Percentiles rank a stretch among this genome's conserved stretches.
These are phyloP conservation scores for Drosophila paracracens DNA, from an alignment of 2,888 invertebrate genomes.

Conservation along the genomic window DNA sequence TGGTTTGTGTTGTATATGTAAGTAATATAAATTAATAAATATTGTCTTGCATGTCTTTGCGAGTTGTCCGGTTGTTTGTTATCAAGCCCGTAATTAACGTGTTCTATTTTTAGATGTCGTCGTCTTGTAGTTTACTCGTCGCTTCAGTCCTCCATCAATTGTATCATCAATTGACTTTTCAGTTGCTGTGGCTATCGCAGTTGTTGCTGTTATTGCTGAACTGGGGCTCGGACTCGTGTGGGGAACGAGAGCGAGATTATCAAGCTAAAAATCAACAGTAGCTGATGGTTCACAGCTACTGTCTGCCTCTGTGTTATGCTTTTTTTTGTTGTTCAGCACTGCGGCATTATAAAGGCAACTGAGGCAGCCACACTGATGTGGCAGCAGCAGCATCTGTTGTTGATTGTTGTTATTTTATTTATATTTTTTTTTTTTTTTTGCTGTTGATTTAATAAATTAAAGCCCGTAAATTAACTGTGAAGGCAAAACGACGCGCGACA, in stretches of 20 bases:
- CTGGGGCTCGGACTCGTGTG: slow-evolving; percentile 24
- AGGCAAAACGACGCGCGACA: slow-evolving; percentile 77
- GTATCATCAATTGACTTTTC: slow-evolving; percentile 74
- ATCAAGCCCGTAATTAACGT: slow-evolving; percentile 70
- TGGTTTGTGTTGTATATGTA: slow-evolving; percentile 1
- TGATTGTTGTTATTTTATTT: slow-evolving; percentile 53
- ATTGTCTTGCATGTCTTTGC: slow-evolving; percentile 22
- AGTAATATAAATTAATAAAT: neutral
- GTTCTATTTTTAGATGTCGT: slow-evolving; percentile 69
- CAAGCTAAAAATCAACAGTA: slow-evolving; percentile 69
- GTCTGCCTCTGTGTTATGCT: slow-evolving; percentile 24
- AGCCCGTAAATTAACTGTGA: slow-evolving; percentile 76
- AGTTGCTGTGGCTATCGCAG: slow-evolving; percentile 27
- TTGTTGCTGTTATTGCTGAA: slow-evolving; percentile 15
- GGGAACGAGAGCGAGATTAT: slow-evolving; percentile 57
- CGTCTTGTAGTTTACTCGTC: slow-evolving; percentile 52
- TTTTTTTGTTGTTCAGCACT: neutral
- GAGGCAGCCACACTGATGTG: slow-evolving; percentile 5
- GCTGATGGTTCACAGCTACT: slow-evolving; percentile 38
- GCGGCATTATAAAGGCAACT: slow-evolving; percentile 48
- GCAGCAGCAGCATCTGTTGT: slow-evolving; percentile 52
- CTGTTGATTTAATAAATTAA: slow-evolving; percentile 76
- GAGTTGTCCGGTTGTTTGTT: slow-evolving; percentile 38
- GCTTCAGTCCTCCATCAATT: slow-evolving; percentile 60
- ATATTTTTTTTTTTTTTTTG: slow-evolving; percentile 33